Evolutionary conservation across 2,797 vertebrate genomes (phyloP), one percentile per base, ranked within the genome.

Genomic region (Carduelis carduelis): DNA sequence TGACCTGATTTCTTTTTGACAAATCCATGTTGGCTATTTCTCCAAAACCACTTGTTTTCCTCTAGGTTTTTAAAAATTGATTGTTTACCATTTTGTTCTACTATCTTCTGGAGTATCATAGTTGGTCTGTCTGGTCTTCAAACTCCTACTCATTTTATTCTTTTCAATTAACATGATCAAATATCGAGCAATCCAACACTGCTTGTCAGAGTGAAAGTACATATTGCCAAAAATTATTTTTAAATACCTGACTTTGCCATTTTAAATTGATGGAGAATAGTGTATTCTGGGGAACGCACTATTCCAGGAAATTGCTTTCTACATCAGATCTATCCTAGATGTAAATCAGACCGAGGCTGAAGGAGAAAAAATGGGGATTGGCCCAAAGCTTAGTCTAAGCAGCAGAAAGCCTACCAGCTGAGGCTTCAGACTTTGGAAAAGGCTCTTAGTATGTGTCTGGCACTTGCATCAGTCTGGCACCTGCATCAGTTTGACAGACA

Each of bases 391-490:
- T 76, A 56, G 39, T 84, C 44, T 55, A 80, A 92, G 44, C 2
- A 0, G 16, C 64, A 43, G 61, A 91, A 93, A 90, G 8, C 32
- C 34, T 84, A 75, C 83, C 61, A 95, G 47, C 52, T 95, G 85
- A 93, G 74, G 66, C 80, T 95, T 91, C 83, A 84, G 85, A 59
- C 77, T 91, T 79, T 89, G 83, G 80, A 63, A 90, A 91, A 90
- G 34, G 59, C 47, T 90, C 53, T 87, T 87, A 87, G 34, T 82
- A 82, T 79, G 81, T 91, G 86, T 82, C 94, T 96, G 85, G 72
- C 91, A 81, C 80, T 78, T 83, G 50, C 69, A 90, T 93, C 88
- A 90, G 87, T 91, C 93, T 97, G 88, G 77, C 93, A 97, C 78
- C 83, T 94, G 89, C 75, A 61, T 74, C 84, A 71, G 23, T 87